A percentile compares a stretch with the other conserved stretches of the same genome.
These are phyloP conservation scores for Patella depressa DNA, from an alignment of 2,888 invertebrate species.

Conservation along the genomic window DNA sequence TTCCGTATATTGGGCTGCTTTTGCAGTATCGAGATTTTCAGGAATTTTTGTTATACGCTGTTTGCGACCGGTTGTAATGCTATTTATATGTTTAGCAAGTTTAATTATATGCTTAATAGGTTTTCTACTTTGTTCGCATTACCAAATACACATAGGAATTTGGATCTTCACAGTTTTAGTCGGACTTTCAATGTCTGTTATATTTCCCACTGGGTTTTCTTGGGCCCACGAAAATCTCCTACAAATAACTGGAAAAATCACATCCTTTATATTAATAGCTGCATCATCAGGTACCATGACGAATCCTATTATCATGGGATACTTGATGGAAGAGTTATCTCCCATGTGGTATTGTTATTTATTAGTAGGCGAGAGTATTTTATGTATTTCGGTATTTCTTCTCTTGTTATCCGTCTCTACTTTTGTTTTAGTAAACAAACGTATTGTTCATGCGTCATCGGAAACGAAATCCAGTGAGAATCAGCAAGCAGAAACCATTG, in stretches of 20 bases:
- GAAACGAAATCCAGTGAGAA: too few relatives aligned
- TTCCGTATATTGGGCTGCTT: constrained; percentile 70
- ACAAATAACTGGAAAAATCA: constrained; percentile 69
- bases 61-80: constrained; percentile 62
- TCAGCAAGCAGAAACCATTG: too few relatives aligned
- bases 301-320: constrained; percentile 65
- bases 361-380: constrained; percentile 46
- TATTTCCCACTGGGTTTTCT: constrained; percentile 69
- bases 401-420: constrained; percentile 22
- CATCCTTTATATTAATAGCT: constrained; percentile 68
- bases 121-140: constrained; percentile 33
- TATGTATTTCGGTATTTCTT: constrained; percentile 51
- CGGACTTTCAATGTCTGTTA: constrained; percentile 68
- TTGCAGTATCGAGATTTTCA: constrained; percentile 66
- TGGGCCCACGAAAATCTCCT: constrained; percentile 70
- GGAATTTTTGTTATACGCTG: constrained; percentile 67
- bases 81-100: constrained; percentile 21
- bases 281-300: constrained; percentile 69
- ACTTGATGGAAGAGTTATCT: constrained; percentile 58
- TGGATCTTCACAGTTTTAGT: constrained; percentile 65
- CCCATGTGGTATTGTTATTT: constrained; percentile 67
- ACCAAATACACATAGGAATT: constrained; percentile 31
- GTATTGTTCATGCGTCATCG: too few relatives aligned
- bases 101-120: constrained; percentile 44
- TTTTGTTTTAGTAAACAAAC: neutral